phyloP scores from a whole-genome alignment of 2,888 invertebrate genomes.

The Acanthacorydalis orientalis region DNA sequence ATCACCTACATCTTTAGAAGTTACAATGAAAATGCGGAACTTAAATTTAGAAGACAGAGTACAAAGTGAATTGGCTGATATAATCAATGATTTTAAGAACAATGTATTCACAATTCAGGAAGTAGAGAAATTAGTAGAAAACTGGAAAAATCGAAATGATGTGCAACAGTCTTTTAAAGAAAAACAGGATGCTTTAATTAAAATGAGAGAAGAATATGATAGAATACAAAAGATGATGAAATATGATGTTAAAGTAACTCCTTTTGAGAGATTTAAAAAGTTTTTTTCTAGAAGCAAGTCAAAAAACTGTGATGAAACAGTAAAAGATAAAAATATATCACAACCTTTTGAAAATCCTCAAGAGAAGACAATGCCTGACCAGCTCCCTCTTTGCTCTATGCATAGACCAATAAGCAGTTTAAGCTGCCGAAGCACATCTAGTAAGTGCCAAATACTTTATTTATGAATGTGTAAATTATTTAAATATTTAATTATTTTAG shows the following conservation, averaged over 20 bases:
- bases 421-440: slow-evolving; percentile 49
- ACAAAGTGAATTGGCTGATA: slow-evolving; percentile 69
- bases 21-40: slow-evolving; percentile 4
- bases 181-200: slow-evolving; percentile 64
- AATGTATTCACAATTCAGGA: slow-evolving; percentile 73
- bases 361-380: slow-evolving; percentile 3
- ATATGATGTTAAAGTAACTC: slow-evolving; percentile 50
- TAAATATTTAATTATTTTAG: slow-evolving; percentile 19
- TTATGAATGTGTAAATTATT: not conserved
- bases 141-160: slow-evolving; percentile 75
- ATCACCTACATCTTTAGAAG: not conserved
- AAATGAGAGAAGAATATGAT: slow-evolving; percentile 68
- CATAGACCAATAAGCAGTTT: slow-evolving; percentile 50
- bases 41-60: slow-evolving; percentile 30
- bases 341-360: slow-evolving; percentile 6
- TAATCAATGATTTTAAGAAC: slow-evolving; percentile 78
- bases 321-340: slow-evolving; percentile 2
- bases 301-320: slow-evolving; percentile 21
- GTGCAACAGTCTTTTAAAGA: slow-evolving; percentile 74
- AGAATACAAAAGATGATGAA: slow-evolving; percentile 64
- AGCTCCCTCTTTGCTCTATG: slow-evolving; percentile 8
- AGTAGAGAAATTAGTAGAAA: slow-evolving; percentile 69
- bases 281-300: slow-evolving; percentile 51
- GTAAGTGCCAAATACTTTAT: slow-evolving; percentile 20
- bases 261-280: slow-evolving; percentile 62